Base-by-base conservation (phyloP, 2,797 vertebrate genomes). In the Parotocinclus haroldoi region DNA sequence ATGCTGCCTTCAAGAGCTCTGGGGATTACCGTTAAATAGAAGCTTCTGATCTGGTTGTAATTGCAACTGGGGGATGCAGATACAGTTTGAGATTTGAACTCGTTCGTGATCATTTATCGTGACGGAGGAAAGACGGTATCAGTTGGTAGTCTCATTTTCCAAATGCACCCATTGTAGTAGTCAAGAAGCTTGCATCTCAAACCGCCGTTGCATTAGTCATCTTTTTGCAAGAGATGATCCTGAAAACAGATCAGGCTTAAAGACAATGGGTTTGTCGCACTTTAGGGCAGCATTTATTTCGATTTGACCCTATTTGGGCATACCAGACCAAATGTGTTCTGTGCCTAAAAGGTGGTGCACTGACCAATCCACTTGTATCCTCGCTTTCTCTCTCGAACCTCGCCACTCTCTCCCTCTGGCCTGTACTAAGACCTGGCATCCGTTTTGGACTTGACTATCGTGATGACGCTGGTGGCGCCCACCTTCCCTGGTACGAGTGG, bases 381-480 rank as follows among this genome's bases (percentile, higher is more conserved):
- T 52, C 37, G 13, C 61, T 37, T 7, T 10, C 40, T 51, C 13
- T 39, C 57, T 13, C 72, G 18, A 44, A 2, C 14, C 10, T 19
- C 38, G 13, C 18, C 37, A 19, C 37, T 7, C 56, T 49, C 42
- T 63, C 58, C 11, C 51, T 13, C 46, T 79, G 76, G 78, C 84
- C 78, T 72, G 76, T 87, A 93, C 94, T 96, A 99, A 89, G 95
- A 99, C 83, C 94, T 89, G 51, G 93, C 92, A 72, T 96, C 94
- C 68, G 95, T 93, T 90, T 97, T 99, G 79, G 96, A 95, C 88
- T 99, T 99, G 73, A 99, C 95, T 93, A 99, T 99, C 12, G 96
- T 99, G 83, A 99, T 99, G 84, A 99, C 96, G 38, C 96, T 98
- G 13, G 96, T 99, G 40, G 96, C 92, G 9, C 94, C 95, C 76